These are phyloP conservation scores for Nicator chloris DNA, from an alignment of 2,113 vertebrate species.

Conservation along the genomic window DNA sequence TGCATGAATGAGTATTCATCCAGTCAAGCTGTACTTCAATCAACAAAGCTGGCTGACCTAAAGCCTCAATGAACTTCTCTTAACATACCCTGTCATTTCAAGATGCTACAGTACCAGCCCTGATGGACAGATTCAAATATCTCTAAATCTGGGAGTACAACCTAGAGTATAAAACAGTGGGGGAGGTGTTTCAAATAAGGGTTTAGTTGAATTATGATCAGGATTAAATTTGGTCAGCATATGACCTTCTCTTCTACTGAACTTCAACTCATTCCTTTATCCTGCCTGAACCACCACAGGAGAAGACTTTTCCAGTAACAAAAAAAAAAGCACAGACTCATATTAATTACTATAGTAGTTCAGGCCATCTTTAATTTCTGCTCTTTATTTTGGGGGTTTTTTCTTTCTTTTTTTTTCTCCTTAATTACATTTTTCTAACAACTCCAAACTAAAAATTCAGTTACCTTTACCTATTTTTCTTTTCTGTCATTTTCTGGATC, in stretches of 20 bases:
- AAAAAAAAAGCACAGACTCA: background rate
- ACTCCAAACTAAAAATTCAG: background rate
- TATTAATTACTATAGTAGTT: background rate
- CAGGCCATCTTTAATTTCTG: background rate
- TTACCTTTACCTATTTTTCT: background rate
- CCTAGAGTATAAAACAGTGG: background rate
- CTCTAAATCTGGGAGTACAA: background rate
- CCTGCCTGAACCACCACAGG: background rate
- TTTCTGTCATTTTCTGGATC: background rate
- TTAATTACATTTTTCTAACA: background rate
- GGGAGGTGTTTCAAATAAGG: background rate
- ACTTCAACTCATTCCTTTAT: background rate
- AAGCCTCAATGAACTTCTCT: background rate
- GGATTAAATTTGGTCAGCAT: background rate
- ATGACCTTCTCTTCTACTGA: background rate
- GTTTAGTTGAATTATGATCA: background rate
- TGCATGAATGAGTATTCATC: background rate
- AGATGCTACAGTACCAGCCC: background rate
- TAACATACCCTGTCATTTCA: background rate
- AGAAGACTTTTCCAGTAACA: background rate
- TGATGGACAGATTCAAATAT: background rate
- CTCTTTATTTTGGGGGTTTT: too few species aligned
- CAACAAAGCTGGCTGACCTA: background rate
- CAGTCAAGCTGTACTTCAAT: background rate
- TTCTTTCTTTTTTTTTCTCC: accelerated